Evolutionary conservation across 2,113 vertebrate genomes (phyloP), one percentile per base, ranked within the genome.

Genomic region (Todiramphus chloris): DNA sequence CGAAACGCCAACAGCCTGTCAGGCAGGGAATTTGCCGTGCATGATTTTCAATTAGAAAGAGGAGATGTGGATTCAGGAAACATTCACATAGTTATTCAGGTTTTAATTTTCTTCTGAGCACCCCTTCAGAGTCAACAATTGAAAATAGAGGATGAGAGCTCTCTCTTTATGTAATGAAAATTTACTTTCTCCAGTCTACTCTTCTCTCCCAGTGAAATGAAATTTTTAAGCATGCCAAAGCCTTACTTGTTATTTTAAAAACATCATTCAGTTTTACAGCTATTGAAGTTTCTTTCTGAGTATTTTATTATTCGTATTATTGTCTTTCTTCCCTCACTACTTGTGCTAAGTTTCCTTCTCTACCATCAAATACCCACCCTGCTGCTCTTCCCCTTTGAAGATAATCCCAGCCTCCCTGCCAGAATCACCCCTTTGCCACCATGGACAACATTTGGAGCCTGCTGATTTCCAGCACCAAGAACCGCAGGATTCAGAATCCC

Each of bases 81-180:
- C 1, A 27, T 66, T 75, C 41, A 66, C 0, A 1, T 5, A 83
- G 50, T 89, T 76, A 55, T 30, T 69, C 63, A 74, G 25, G 41
- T 83, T 92, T 95, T 83, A 39, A 55, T 89, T 93, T 92, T 74
- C 60, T 94, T 81, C 76, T 20, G 16, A 95, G 73, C 46, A 70
- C 19, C 15, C 27, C 37, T 95, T 88, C 83, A 92, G 68, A 81
- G 28, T 59, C 80, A 94, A 70, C 27, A 95, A 86, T 12, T 39
- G 70, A 85, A 89, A 96, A 90, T 24, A 70, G 10, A 83, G 43
- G 10, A 67, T 70, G 48, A 88, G 59, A 62, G 16, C 17, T 58
- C 59, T 75, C 48, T 73, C 33, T 51, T 12, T 74, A 68, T 67
- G 83, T 86, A 81, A 94, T 63, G 33, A 79, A 85, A 86, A 69